Base-by-base conservation (phyloP, 2,113 vertebrate genomes). In the Nibea coibor region DNA sequence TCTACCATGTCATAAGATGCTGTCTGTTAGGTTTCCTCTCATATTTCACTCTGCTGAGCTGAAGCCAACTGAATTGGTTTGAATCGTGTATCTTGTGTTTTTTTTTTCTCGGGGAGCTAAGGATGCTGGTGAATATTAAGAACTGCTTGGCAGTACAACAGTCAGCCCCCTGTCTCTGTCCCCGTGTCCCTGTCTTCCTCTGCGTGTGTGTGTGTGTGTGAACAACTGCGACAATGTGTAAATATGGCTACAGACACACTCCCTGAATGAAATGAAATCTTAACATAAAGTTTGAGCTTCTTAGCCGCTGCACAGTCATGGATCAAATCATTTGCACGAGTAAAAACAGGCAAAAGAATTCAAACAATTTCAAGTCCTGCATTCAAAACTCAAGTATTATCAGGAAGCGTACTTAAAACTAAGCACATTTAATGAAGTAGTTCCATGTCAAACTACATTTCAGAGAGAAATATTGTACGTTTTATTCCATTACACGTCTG, bases 1-100 rank as follows among this genome's bases (percentile, higher is more conserved):
- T 86, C 81, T 86, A 77, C 50, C 78, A 67, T 92, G 87, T 88
- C 78, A 89, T 91, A 76, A 83, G 86, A 88, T 80, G 79, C 87
- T 87, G 83, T 85, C 86, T 84, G 88, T 87, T 75, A 86, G 78
- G 28, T 85, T 74, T 88, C 81, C 75, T 82, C 78, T 84, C 72
- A 78, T 77, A 81, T 85, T 87, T 88, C 80, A 86, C 73, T 84
- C 78, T 80, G 72, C 73, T 81, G 76, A 80, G 87, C 85, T 67
- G 57, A 65, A 75, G 80, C 85, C 42, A 58, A 14, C 64, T 11
- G 54, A 81, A 84, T 81, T 85, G 87, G 70, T 84, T 84, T 81
- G 82, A 83, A 85, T 85, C 75, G 65, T 81, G 81, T 24, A 71
- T 80, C 54, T 62, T 84, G 61, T 72, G 47, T 68, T 78, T 75